Evolutionary conservation across 2,113 vertebrate genomes (phyloP).

Genomic region (Diphyllodes magnificus): DNA sequence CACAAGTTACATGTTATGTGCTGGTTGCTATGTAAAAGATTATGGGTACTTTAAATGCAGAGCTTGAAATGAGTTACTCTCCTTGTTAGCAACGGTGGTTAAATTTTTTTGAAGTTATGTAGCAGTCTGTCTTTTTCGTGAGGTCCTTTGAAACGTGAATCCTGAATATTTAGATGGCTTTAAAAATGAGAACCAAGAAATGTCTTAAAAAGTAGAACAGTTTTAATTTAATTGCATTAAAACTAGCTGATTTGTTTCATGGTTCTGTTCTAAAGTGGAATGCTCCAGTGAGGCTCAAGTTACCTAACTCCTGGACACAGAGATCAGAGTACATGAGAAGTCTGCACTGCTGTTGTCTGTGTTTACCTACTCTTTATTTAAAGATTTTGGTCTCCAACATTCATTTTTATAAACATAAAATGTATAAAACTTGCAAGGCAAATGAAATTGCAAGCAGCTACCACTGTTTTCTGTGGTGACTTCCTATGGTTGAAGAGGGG

Average conservation of each 20-base stretch:
- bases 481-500: neutral
- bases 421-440: neutral
- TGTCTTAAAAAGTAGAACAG: neutral
- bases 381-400: neutral
- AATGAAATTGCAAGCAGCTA: neutral
- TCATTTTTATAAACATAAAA: neutral
- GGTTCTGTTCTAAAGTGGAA: neutral
- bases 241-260: neutral
- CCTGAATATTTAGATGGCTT: neutral
- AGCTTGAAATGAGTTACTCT: constrained; percentile 25
- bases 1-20: neutral
- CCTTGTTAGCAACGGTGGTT: neutral
- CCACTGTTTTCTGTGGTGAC: neutral
- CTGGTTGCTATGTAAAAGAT: neutral
- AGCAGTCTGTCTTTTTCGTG: neutral
- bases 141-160: neutral
- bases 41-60: constrained; percentile 24
- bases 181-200: neutral
- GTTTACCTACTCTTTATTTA: neutral
- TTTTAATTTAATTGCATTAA: neutral
- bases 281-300: neutral
- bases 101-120: neutral
- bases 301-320: neutral
- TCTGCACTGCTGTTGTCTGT: neutral
- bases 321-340: neutral